Percentiles rank a stretch among this genome's conserved stretches.
Conservation (phyloP, 2,113 vertebrate species). For the Callospermophilus lateralis region DNA sequence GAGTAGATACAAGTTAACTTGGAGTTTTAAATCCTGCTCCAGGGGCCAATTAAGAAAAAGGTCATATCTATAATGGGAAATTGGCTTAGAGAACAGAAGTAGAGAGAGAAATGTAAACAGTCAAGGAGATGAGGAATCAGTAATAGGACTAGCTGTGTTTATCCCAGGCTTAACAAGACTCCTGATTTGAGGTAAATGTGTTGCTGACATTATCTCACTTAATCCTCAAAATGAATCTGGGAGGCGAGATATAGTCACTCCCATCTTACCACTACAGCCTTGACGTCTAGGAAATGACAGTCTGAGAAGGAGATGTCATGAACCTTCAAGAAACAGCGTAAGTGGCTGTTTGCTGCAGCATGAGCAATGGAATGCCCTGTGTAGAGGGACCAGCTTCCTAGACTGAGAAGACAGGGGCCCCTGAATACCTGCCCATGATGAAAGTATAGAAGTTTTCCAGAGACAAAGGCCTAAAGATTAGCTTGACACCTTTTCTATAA, state of each 20-base stretch:
- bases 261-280: not conserved
- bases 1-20: not conserved
- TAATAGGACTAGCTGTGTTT: not conserved
- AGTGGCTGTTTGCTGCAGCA: not conserved
- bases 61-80: not conserved
- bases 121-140: not conserved
- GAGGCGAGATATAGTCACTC: not conserved
- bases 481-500: not conserved
- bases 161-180: not conserved
- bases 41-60: not conserved
- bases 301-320: not conserved
- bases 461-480: not conserved
- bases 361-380: not conserved
- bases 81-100: conserved; percentile 24
- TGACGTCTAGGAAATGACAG: not conserved
- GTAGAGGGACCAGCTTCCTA: not conserved
- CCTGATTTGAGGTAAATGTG: not conserved
- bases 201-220: not conserved
- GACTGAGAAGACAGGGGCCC: not conserved
- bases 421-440: not conserved
- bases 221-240: not conserved
- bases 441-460: not conserved
- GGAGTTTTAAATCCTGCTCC: not conserved
- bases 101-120: not conserved
- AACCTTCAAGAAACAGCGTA: not conserved